Evolutionary conservation across 2,113 vertebrate species (phyloP), one percentile per base, ranked within the genome.

Genomic region (Lanius ludovicianus): DNA sequence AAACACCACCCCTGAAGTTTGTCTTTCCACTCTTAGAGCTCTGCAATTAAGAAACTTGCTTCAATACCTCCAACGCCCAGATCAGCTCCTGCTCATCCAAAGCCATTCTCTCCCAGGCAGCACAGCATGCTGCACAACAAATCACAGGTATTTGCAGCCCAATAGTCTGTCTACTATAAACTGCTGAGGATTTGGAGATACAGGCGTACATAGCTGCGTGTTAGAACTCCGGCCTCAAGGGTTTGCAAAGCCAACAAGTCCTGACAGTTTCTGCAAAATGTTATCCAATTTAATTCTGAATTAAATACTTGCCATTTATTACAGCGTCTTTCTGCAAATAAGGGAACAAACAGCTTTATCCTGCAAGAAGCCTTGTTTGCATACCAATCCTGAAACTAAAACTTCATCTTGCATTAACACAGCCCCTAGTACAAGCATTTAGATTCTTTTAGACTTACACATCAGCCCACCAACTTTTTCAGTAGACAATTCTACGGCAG

Each of bases 191-290:
- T 95, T 91, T 95, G 84, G 63, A 97, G 80, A 84, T 87, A 75
- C 19, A 6, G 68, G 84, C 22, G 14, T 56, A 57, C n/a, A 33
- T 17, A 86, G 80, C 90, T 79, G 76, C 82, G 7, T 62, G 85
- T 95, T 84, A 84, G 87, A 95, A 93, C 71, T 2, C 35, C 6
- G 30, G 86, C 88, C 91, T 91, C 63, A 57, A 89, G 80, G 86
- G 88, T 96, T 87, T 97, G 75, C 56, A 84, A 76, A 97, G 41
- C 33, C 93, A 96, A 90, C 95, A 96, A 96, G 95, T 96, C 92
- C 89, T 37, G 53, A 96, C 84, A 97, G 49, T 87, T 57, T 89
- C 92, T 81, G 88, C 60, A 90, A 93, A 89, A 95, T 10, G 76
- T 56, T 81, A 91, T 97, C 93, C 91, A 93, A 93, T 87, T 95